Percentiles rank a stretch among this genome's conserved stretches.
These are phyloP conservation scores for Tinamus major DNA, from an alignment of 2,797 vertebrate species.

Conservation along the genomic window DNA sequence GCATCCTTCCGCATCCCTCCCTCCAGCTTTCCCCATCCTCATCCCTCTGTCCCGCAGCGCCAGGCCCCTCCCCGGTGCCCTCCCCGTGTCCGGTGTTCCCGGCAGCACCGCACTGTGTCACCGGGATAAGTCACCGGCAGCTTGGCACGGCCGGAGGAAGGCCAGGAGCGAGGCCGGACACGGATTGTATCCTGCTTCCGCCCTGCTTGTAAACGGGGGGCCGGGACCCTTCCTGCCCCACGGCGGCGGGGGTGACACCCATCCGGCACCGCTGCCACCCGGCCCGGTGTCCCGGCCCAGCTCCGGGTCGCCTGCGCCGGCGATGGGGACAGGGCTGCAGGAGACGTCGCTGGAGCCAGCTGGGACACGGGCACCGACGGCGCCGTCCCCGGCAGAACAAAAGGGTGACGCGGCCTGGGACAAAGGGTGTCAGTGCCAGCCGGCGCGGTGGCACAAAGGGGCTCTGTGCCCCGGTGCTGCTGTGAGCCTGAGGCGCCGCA, in stretches of 20 bases:
- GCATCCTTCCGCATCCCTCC: neutral
- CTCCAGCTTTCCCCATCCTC: neutral
- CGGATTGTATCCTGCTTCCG: neutral
- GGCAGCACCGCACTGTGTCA: neutral
- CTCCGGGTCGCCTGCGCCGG: neutral
- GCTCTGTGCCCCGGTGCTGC: neutral
- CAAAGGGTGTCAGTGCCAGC: neutral
- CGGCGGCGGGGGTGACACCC: too few relatives aligned
- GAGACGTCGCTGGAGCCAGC: neutral
- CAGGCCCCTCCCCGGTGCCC: neutral
- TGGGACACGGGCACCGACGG: neutral
- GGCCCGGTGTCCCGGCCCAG: accelerated
- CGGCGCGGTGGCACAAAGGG: neutral
- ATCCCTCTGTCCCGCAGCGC: too few relatives aligned
- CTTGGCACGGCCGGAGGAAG: neutral
- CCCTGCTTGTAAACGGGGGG: neutral
- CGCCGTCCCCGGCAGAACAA: neutral
- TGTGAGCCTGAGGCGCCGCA: too few relatives aligned
- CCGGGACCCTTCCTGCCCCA: neutral
- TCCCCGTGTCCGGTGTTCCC: neutral
- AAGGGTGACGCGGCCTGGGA: neutral
- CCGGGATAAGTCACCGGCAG: neutral
- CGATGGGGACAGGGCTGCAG: neutral
- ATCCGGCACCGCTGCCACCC: too few relatives aligned
- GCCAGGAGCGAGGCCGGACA: neutral